A percentile compares a stretch with the other conserved stretches of the same genome.
These are phyloP conservation scores for Salmo trutta DNA, from an alignment of 2,797 vertebrate genomes.

Conservation along the genomic window DNA sequence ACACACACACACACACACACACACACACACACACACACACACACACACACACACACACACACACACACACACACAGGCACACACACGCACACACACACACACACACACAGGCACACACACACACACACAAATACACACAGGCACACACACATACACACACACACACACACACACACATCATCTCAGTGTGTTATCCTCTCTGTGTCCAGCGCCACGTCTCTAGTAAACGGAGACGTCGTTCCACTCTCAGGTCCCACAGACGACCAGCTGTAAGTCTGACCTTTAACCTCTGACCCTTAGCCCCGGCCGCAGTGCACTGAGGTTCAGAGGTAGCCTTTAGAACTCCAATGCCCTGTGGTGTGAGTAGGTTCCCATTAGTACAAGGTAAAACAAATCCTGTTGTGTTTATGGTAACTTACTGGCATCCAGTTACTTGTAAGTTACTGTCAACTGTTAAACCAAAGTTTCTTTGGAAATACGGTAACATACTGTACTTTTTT, in stretches of 20 bases:
- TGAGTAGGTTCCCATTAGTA: not conserved
- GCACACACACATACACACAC: not conserved
- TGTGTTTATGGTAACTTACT: too few relatives aligned
- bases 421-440: too few relatives aligned
- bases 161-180: not conserved
- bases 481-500: too few relatives aligned
- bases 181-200: not conserved
- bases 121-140: not conserved
- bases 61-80: not conserved
- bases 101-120: not conserved
- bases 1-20: too few relatives aligned
- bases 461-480: too few relatives aligned
- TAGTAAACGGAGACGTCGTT: not conserved
- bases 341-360: not conserved
- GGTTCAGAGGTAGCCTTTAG: not conserved
- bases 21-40: not conserved
- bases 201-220: constrained; percentile 9
- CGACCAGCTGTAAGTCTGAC: constrained; percentile 36
- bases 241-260: constrained; percentile 18
- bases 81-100: not conserved
- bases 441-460: too few relatives aligned
- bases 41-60: not conserved
- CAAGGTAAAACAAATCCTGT: too few relatives aligned
- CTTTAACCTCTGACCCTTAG: not conserved
- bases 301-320: not conserved